Evolutionary conservation across 2,888 invertebrate species (phyloP), one percentile per base, ranked within the genome.

Genomic region (Panopea generosa): DNA sequence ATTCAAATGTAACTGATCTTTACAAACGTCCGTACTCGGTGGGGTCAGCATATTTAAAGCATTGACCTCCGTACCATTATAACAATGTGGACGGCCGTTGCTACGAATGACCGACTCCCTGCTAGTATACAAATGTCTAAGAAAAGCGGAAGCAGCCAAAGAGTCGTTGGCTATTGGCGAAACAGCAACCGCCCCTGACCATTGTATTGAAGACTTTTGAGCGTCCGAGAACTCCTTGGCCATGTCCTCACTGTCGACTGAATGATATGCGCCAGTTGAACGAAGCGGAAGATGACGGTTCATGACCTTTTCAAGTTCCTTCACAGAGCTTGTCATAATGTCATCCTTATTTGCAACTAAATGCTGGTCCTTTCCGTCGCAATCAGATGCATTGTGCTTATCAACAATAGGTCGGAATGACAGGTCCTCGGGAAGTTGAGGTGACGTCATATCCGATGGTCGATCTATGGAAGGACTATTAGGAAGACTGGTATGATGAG

Each of bases 251-350:
- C 49, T 52, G 27, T 52, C 65, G 26, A 38, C 22, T 33, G 33
- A 33, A 11, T 33, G 33, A 11, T 33, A 33, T 14, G 29, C 33
- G 18, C 56, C 45, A 26, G 33, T 20, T 26, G 57, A 45, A 20
- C 63, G 68, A 52, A 71, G 40, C n/a, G 93, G 93, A 70, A 98
- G 93, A 93, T 98, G 98, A 90, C 98, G 98, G 22, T 98, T 98
- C 98, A 98, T 98, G 53, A 97, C 98, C 90, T 98, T 97, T 92
- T 98, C 98, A 85, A 98, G 94, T 89, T 98, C 98, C 93, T 97
- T 97, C 0, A 97, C 97, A 1, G 97, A 96, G 74, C 73, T 86
- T 26, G 83, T 75, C 33, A 56, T 59, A 20, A 60, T 53, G 14
- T 26, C 45, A 61, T 50, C 59, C n/a, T 26, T 29, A 52, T 52